Percentiles rank a stretch among this genome's conserved stretches.
Evolutionary conservation across 2,888 invertebrate species (phyloP).

Genomic region (Timandra comae): DNA sequence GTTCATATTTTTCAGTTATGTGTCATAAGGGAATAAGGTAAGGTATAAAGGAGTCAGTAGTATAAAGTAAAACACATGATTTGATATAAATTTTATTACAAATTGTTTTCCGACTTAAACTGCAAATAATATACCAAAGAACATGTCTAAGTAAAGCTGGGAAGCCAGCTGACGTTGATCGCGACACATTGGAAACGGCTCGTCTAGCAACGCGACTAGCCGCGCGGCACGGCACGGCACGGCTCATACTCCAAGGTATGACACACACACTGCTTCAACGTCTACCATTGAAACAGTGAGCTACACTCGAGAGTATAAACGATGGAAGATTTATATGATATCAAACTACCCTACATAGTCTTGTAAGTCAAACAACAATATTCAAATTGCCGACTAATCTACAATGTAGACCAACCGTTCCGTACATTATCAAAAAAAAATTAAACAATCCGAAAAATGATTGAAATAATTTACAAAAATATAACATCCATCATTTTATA

Average conservation of each 20-base stretch:
- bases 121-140: slow-evolving; percentile 70
- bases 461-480: slow-evolving; percentile 67
- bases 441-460: slow-evolving; percentile 44
- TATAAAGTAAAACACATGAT: slow-evolving; percentile 47
- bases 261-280: background rate
- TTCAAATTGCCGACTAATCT: slow-evolving; percentile 24
- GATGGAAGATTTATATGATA: slow-evolving; percentile 4
- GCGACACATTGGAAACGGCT: slow-evolving; percentile 52
- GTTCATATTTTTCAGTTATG: too few species aligned
- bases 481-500: slow-evolving; percentile 54
- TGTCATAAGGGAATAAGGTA: too few species aligned
- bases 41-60: too few species aligned
- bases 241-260: too few species aligned
- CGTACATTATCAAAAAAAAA: slow-evolving; percentile 27
- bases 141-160: slow-evolving; percentile 57
- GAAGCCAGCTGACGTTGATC: slow-evolving; percentile 50
- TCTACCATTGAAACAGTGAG: background rate
- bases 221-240: too few species aligned
- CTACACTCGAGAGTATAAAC: background rate
- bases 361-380: too few species aligned
- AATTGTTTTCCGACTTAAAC: slow-evolving; percentile 67
- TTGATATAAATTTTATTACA: slow-evolving; percentile 75
- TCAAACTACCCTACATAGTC: slow-evolving; percentile 9
- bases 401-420: slow-evolving; percentile 48
- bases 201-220: slow-evolving; percentile 26